Base-by-base conservation (phyloP, 2,888 invertebrate genomes). In the Flexamia atlantica region DNA sequence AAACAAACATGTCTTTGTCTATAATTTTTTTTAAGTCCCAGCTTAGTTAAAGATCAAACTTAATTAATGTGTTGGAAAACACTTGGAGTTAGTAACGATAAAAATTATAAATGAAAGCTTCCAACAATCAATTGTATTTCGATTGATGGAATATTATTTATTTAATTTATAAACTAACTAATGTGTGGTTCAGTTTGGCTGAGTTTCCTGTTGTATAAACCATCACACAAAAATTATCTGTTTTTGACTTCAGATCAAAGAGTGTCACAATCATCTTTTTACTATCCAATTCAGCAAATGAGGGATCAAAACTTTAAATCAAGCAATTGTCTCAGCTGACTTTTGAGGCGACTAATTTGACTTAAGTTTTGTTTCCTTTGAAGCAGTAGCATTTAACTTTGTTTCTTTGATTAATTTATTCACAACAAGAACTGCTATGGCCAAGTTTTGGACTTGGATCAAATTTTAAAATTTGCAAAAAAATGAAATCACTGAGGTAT, bases 261-360 rank as follows among this genome's bases (percentile, higher is more conserved):
- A 23, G 20, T 57, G 57, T 57, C 57, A 57, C 57, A 20, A 57
- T 23, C 57, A 64, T 28, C 64, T 64, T 28, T 64, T 64, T 53
- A 12, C 30, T 28, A 64, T 64, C 28, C 28, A 64, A 64, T 14
- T 64, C 17, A 1, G 64, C 30, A 64, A 53, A 64, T 64, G 64
- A 64, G 30, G 64, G 64, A 64, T 64, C 64, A 64, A 64, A 64
- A 64, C 64, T 64, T 64, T 64, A 64, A 64, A 64, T 64, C 64
- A 64, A 28, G 28, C 64, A 30, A 64, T 64, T 64, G 64, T 64
- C 64, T 64, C 28, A 64, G 64, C 64, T 30, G 28, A 28, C 64
- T 64, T 64, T 64, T 30, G 64, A 64, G 30, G 64, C 64, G 64
- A 28, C 25, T 64, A 64, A 64, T 64, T 64, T 64, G 64, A 64